Base-by-base conservation (phyloP, 2,888 invertebrate species). In the Trichogramma evanescens region DNA sequence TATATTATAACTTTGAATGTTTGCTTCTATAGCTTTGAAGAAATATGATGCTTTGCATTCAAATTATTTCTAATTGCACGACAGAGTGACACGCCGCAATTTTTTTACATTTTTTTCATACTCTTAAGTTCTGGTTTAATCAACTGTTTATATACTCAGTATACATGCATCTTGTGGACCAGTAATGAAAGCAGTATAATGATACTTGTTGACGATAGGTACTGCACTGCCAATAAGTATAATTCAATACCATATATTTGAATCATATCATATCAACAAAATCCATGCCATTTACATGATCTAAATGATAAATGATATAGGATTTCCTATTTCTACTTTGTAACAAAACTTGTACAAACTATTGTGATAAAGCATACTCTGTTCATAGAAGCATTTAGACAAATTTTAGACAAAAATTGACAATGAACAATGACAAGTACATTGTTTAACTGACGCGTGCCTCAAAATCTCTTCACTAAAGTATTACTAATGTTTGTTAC, bases 391-490 rank as follows among this genome's bases (percentile, higher is more conserved):
- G 8, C 10, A 57, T 51, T 59, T 54, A 54, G 42, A 56, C 26
- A 59, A 53, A 43, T 60, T 59, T 59, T 50, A 43, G 51, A 56
- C 43, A 60, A 59, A 44, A 10, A 61, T 44, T 39, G 8, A 9
- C 8, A 46, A 46, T 54, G 10, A 54, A 54, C 9, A 45, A 54
- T 44, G 58, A 64, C 62, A 59, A 66, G 52, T 66, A 60, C 65
- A 69, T 66, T 68, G 71, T 69, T 69, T 71, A 69, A 68, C 56
- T 26, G 68, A 68, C 67, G 65, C 68, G 70, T 69, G 70, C 71
- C 70, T 70, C 66, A 52, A 65, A 66, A 64, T 65, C 63, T 62
- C 61, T 64, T 56, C 57, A 48, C 13, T 57, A 48, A 64, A 58
- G 41, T 57, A 60, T 13, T 61, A 61, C 40, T 56, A 63, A 59